These are phyloP conservation scores for Agriopis aurantiaria DNA, from an alignment of 2,888 invertebrate species.

Conservation along the genomic window DNA sequence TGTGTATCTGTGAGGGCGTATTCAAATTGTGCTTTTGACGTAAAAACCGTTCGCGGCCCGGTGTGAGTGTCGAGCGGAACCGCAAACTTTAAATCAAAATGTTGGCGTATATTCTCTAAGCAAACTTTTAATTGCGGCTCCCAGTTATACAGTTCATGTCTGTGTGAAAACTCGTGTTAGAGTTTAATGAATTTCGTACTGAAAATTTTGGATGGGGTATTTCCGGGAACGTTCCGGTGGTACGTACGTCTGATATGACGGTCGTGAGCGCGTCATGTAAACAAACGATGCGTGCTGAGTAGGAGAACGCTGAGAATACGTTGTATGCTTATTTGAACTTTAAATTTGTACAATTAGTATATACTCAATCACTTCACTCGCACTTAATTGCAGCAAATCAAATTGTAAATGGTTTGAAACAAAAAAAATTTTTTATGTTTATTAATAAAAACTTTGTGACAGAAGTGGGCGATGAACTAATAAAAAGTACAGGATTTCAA, in stretches of 20 bases:
- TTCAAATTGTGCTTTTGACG: conserved; percentile 43
- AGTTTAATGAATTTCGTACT: conserved; percentile 78
- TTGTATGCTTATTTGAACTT: too few species aligned
- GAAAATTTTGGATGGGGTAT: conserved; percentile 61
- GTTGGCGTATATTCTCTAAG: conserved; percentile 74
- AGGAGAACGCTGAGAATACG: not conserved
- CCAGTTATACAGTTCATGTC: conserved; percentile 73
- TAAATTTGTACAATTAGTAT: too few species aligned
- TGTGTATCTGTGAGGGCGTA: conserved; percentile 24
- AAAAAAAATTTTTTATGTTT: too few species aligned
- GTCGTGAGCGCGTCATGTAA: not conserved
- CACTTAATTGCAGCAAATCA: too few species aligned
- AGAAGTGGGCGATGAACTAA: too few species aligned
- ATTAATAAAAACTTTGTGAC: too few species aligned
- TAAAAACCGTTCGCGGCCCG: conserved; percentile 49
- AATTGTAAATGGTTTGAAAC: too few species aligned
- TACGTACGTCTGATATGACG: conserved; percentile 41
- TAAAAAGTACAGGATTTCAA: too few species aligned
- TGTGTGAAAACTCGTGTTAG: conserved; percentile 75
- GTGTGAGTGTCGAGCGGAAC: conserved; percentile 59
- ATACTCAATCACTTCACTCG: not conserved
- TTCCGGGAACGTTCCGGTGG: conserved; percentile 52
- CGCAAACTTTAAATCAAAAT: conserved; percentile 81
- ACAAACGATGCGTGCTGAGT: conserved; percentile 4
- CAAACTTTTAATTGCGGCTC: conserved; percentile 83